A percentile compares a stretch with the other conserved stretches of the same genome.
Evolutionary conservation across 2,797 vertebrate species (phyloP).

Genomic region (Hydrocynus forskahlii): DNA sequence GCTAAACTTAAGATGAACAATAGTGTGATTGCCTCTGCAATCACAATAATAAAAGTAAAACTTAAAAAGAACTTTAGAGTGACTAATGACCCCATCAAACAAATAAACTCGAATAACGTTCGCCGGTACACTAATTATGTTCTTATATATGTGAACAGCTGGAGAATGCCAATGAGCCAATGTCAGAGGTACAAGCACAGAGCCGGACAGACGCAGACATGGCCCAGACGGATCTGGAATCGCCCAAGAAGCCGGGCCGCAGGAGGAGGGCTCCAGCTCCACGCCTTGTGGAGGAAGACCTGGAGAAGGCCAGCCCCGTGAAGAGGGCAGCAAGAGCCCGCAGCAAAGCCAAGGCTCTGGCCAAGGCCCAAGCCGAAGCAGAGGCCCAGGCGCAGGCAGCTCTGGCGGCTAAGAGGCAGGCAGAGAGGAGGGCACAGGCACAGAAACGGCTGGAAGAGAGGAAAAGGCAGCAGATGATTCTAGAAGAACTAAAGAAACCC

Average conservation of each 20-base stretch:
- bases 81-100: too few species aligned
- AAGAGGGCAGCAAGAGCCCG: slow-evolving; percentile 77
- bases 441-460: slow-evolving; percentile 90
- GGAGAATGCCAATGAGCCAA: slow-evolving; percentile 66
- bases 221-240: slow-evolving; percentile 55
- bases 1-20: too few species aligned
- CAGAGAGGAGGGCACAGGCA: slow-evolving; percentile 80
- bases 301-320: slow-evolving; percentile 74
- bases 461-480: slow-evolving; percentile 88
- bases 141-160: slow-evolving; percentile 60
- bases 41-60: too few species aligned
- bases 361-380: slow-evolving; percentile 82
- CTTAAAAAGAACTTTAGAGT: too few species aligned
- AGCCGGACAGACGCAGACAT: slow-evolving; percentile 46
- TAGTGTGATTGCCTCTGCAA: too few species aligned
- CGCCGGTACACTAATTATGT: too few species aligned
- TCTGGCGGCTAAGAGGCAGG: slow-evolving; percentile 81
- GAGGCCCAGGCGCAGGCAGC: slow-evolving; percentile 84
- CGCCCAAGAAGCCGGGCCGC: slow-evolving; percentile 73
- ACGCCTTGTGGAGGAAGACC: slow-evolving; percentile 68
- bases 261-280: slow-evolving; percentile 67
- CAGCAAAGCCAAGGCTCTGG: slow-evolving; percentile 81
- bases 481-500: slow-evolving; percentile 96
- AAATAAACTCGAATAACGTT: too few species aligned
- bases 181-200: slow-evolving; percentile 29